phyloP scores from a whole-genome alignment of 2,888 invertebrate genomes.

The Entomobrya proxima region DNA sequence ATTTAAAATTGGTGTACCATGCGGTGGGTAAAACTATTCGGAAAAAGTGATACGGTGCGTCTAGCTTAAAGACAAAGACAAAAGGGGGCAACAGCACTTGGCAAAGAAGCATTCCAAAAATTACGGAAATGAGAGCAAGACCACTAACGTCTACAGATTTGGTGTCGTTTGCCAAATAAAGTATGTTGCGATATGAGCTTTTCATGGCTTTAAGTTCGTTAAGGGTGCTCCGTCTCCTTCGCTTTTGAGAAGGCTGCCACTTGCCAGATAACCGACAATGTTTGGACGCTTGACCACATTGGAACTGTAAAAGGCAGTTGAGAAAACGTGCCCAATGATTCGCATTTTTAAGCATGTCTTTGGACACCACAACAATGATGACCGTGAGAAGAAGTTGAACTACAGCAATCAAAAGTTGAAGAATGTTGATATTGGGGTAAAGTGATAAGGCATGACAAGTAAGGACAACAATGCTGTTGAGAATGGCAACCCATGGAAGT shows the following conservation, averaged over 20 bases:
- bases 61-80: not conserved
- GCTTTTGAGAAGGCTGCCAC: not conserved
- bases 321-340: not conserved
- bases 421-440: not conserved
- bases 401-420: not conserved
- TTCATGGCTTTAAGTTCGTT: not conserved
- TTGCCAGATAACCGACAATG: no score
- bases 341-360: not conserved
- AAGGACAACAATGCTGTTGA: not conserved
- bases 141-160: not conserved
- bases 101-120: not conserved
- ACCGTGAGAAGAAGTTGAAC: not conserved
- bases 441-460: not conserved
- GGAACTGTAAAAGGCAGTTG: not conserved
- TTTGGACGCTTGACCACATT: not conserved
- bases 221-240: not conserved
- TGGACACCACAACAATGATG: not conserved
- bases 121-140: not conserved
- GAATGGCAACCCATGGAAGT: not conserved
- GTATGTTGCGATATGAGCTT: not conserved
- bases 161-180: not conserved
- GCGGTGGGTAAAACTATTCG: not conserved
- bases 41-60: conserved; percentile 22
- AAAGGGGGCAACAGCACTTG: not conserved
- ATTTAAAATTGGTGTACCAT: not conserved